Evolutionary conservation across 1,140 invertebrate species (phyloP), one percentile per base, ranked within the genome.

Genomic region (Drosophila virilis): DNA sequence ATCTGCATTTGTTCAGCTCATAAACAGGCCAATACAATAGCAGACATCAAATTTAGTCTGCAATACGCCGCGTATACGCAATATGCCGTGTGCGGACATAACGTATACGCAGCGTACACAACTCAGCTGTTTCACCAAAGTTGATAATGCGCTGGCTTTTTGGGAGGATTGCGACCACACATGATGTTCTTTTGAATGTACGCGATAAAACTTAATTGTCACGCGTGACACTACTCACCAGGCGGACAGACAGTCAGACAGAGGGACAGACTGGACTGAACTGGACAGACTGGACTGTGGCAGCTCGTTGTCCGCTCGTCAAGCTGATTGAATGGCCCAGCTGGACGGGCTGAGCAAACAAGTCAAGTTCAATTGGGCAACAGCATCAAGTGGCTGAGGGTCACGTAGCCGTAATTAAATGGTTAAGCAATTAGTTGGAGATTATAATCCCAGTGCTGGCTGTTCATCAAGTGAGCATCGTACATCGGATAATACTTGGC

Each of bases 381-480:
- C 33, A 45, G 46, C 9, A 40, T 46, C 17, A 40, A 13, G 55
- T 40, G 57, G 35, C 28, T 43, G 61, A 15, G 13, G 60, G 59
- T 33, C 82, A 50, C 43, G 75, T 62, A 55, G 33, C 28, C 35
- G 59, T 48, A 76, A 82, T 88, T 86, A 88, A 79, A 88, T 71
- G 78, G 74, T 77, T 82, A 70, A 65, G 76, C 68, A 78, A 86
- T 85, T 85, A 88, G 58, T 40, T 4, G 9, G n/a, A 50, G 59
- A 62, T 75, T 65, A 78, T 68, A 60, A 66, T 65, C 45, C 43
- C 57, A 51, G 32, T 3, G 8, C 22, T 15, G 8, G 28, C 13
- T 52, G 67, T 3, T 28, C 22, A 28, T 12, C 32, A 40, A 9
- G 7, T 51, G 43, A 13, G 42, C 22, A 5, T 2, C 22, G 22